A percentile compares a stretch with the other conserved stretches of the same genome.
phyloP scores from a whole-genome alignment of 2,888 invertebrate genomes.

The Chirona hameri region DNA sequence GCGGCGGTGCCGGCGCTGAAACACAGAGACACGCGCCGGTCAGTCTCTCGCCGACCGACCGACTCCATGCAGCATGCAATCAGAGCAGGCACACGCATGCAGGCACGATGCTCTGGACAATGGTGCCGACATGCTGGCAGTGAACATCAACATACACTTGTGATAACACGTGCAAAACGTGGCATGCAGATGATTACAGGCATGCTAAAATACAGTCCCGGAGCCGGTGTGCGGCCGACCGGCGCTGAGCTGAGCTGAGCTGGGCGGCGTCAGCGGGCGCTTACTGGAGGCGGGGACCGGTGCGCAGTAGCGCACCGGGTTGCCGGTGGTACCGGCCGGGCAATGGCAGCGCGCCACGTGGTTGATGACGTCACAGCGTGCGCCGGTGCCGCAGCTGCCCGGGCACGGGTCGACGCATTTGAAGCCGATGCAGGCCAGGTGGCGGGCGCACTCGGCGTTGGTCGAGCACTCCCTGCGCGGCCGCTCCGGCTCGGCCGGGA shows the following conservation, averaged over 20 bases:
- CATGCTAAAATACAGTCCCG: background rate
- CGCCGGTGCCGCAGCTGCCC: conserved; percentile 56
- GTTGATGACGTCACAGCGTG: conserved; percentile 68
- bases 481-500: conserved; percentile 53
- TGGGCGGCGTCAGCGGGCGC: background rate
- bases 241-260: background rate
- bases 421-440: conserved; percentile 74
- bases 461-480: conserved; percentile 68
- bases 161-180: background rate
- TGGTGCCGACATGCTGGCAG: background rate
- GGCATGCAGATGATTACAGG: background rate
- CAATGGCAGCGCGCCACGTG: conserved; percentile 57
- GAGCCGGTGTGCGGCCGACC: background rate
- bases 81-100: background rate
- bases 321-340: conserved; percentile 66
- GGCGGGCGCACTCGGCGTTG: conserved; percentile 75
- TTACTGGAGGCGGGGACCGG: conserved; percentile 22
- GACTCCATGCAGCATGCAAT: background rate
- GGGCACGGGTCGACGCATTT: conserved; percentile 75
- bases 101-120: background rate
- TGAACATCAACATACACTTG: background rate
- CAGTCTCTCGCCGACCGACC: background rate
- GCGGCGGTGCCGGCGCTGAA: background rate
- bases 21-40: background rate
- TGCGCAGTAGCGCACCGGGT: conserved; percentile 62